These are phyloP conservation scores for Thalassarche chlororhynchos DNA, from an alignment of 2,113 vertebrate species.

Conservation along the genomic window DNA sequence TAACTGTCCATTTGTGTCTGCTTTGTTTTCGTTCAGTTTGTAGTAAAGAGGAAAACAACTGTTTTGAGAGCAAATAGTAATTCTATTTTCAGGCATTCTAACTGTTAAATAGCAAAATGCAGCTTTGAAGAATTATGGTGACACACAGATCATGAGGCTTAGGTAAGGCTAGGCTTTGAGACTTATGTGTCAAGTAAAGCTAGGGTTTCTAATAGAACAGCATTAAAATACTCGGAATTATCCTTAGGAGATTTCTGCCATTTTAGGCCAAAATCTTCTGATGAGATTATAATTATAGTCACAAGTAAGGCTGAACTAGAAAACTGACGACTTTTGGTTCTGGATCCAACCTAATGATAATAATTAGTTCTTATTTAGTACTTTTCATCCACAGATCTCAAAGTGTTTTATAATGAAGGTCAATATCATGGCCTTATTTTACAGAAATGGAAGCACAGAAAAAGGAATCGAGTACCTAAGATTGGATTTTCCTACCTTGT, in stretches of 20 bases:
- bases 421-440: background rate
- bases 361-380: background rate
- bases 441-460: background rate
- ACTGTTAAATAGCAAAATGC: background rate
- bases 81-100: background rate
- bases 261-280: background rate
- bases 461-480: background rate
- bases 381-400: background rate
- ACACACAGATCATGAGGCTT: background rate
- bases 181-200: background rate
- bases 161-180: background rate
- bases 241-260: background rate
- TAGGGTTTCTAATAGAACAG: background rate
- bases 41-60: background rate
- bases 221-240: background rate
- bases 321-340: background rate
- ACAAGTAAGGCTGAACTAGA: background rate
- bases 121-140: background rate
- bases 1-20: background rate
- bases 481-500: background rate
- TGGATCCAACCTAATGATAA: background rate
- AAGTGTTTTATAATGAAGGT: background rate
- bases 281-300: background rate
- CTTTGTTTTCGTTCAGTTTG: background rate
- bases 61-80: background rate